A percentile compares a stretch with the other conserved stretches of the same genome.
phyloP scores from a whole-genome alignment of 2,797 vertebrate genomes.

The Myotis daubentonii region DNA sequence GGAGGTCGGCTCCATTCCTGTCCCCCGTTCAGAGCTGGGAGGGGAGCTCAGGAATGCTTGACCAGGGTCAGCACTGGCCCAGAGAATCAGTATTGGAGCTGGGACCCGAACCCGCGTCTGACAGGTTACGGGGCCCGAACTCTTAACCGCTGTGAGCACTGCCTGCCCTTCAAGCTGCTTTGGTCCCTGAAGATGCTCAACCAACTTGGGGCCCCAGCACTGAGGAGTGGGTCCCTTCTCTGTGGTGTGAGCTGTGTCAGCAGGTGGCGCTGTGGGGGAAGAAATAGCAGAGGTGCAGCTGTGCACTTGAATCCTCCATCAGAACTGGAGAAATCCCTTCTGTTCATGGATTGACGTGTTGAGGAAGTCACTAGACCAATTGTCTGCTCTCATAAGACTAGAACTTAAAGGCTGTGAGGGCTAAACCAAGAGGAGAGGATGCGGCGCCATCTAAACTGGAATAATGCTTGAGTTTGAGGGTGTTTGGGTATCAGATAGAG shows the following conservation, averaged over 20 bases:
- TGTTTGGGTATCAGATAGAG: not conserved
- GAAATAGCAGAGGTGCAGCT: not conserved
- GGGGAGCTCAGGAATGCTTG: too few species aligned
- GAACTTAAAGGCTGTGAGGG: not conserved
- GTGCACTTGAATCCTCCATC: not conserved
- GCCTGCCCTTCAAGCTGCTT: not conserved
- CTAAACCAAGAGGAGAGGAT: not conserved
- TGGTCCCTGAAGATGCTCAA: not conserved
- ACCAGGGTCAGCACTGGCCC: not conserved
- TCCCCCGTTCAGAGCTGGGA: too few species aligned
- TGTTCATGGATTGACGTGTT: not conserved
- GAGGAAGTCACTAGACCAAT: not conserved
- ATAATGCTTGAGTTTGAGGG: not conserved
- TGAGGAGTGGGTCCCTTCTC: not conserved
- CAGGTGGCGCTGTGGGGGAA: conserved; percentile 50
- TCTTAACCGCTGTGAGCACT: not conserved
- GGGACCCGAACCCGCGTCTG: not conserved
- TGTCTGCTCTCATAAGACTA: not conserved
- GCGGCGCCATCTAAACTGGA: not conserved
- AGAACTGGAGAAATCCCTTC: not conserved
- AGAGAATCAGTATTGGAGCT: not conserved
- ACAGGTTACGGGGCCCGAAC: accelerated
- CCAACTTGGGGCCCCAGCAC: not conserved
- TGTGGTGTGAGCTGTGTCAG: not conserved
- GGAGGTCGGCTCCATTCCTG: not conserved